These are phyloP conservation scores for Strix occidentalis DNA, from an alignment of 2,797 vertebrate genomes.

Conservation along the genomic window DNA sequence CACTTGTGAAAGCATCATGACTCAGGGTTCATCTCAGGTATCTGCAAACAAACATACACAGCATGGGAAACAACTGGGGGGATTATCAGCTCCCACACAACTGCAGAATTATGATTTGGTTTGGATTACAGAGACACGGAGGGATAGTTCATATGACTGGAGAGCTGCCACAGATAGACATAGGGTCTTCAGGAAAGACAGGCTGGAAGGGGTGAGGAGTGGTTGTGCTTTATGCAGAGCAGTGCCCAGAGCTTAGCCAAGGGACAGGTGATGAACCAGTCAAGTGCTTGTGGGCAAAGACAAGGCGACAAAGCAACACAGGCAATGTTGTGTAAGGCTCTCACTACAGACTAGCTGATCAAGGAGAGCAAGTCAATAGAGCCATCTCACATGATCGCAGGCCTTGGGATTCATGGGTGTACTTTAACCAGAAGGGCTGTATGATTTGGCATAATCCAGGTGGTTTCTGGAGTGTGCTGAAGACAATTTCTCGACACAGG, in stretches of 20 bases:
- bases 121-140: not conserved
- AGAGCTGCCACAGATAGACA: not conserved
- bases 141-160: not conserved
- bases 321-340: not conserved
- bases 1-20: not conserved
- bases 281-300: not conserved
- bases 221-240: not conserved
- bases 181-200: not conserved
- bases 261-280: not conserved
- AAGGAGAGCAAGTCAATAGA: not conserved
- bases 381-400: not conserved
- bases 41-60: not conserved
- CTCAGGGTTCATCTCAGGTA: not conserved
- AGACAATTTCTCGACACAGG: not conserved
- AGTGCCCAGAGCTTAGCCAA: not conserved
- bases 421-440: not conserved
- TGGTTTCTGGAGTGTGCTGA: not conserved
- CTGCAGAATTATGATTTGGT: not conserved
- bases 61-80: not conserved
- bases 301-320: not conserved
- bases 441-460: not conserved
- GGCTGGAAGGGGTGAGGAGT: not conserved
- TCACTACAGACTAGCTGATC: not conserved
- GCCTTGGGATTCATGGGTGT: not conserved
- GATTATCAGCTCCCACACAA: not conserved